Conservation (phyloP, 2,888 invertebrate species). For the Eustalomyia histrio region DNA sequence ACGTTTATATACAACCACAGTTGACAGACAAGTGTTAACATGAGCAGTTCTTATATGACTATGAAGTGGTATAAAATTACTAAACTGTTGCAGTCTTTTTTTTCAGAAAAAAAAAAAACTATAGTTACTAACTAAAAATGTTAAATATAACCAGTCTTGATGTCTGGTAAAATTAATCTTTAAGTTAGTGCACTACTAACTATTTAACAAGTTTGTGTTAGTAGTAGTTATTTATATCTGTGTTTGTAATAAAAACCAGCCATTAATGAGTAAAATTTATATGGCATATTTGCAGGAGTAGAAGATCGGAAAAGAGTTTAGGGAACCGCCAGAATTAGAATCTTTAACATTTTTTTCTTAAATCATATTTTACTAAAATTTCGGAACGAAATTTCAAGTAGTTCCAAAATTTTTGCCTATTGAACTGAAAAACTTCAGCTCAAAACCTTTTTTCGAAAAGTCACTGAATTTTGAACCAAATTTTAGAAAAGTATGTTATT, state of each 20-base stretch:
- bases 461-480: too few relatives aligned
- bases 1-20: conserved; percentile 18
- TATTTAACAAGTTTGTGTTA: conserved; percentile 4
- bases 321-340: too few relatives aligned
- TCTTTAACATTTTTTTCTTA: too few relatives aligned
- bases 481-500: too few relatives aligned
- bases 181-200: background rate
- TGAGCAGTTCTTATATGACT: background rate
- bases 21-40: conserved; percentile 2
- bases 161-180: conserved; percentile 3
- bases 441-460: too few relatives aligned
- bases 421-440: too few relatives aligned
- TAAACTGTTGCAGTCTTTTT: background rate
- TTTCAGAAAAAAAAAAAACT: background rate
- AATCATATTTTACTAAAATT: too few relatives aligned
- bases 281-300: conserved; percentile 15
- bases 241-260: background rate
- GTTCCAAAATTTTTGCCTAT: too few relatives aligned
- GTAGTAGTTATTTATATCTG: background rate
- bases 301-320: background rate
- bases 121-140: background rate
- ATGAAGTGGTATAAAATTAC: background rate
- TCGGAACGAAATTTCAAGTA: too few relatives aligned
- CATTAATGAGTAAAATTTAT: background rate
- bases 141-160: conserved; percentile 1